Conservation (phyloP, 2,888 invertebrate genomes). For the Chloroclysta siterata region DNA sequence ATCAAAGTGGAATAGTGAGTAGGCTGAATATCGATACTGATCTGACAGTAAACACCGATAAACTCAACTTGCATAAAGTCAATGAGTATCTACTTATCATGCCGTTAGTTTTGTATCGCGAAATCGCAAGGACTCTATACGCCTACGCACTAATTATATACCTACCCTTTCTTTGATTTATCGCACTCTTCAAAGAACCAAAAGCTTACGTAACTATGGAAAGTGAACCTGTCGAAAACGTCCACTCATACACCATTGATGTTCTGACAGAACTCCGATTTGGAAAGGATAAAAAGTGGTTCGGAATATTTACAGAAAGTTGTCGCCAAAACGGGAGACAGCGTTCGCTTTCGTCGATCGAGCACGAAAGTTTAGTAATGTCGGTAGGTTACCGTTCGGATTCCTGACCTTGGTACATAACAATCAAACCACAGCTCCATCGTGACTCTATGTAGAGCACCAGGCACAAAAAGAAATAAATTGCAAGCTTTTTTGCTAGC, state of each 20-base stretch:
- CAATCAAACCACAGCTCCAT: conserved; percentile 57
- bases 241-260: conserved; percentile 70
- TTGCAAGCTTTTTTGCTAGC: conserved; percentile 66
- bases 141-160: conserved; percentile 69
- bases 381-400: conserved; percentile 67
- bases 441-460: conserved; percentile 71
- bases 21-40: conserved; percentile 38
- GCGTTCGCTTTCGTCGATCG: conserved; percentile 78
- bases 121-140: conserved; percentile 49
- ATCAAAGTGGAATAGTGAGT: conserved; percentile 31
- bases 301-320: conserved; percentile 74
- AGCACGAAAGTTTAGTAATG: conserved; percentile 66
- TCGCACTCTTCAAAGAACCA: conserved; percentile 57
- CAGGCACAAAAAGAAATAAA: conserved; percentile 64
- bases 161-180: conserved; percentile 65
- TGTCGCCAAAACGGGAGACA: conserved; percentile 74
- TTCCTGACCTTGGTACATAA: conserved; percentile 74
- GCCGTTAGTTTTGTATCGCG: conserved; percentile 33
- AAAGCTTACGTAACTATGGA: conserved; percentile 69
- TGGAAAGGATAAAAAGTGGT: conserved; percentile 80
- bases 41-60: conserved; percentile 39
- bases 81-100: conserved; percentile 33
- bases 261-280: conserved; percentile 73
- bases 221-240: conserved; percentile 70
- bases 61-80: conserved; percentile 36